Conservation (phyloP, 2,113 vertebrate genomes). For the Centropus unirufus region DNA sequence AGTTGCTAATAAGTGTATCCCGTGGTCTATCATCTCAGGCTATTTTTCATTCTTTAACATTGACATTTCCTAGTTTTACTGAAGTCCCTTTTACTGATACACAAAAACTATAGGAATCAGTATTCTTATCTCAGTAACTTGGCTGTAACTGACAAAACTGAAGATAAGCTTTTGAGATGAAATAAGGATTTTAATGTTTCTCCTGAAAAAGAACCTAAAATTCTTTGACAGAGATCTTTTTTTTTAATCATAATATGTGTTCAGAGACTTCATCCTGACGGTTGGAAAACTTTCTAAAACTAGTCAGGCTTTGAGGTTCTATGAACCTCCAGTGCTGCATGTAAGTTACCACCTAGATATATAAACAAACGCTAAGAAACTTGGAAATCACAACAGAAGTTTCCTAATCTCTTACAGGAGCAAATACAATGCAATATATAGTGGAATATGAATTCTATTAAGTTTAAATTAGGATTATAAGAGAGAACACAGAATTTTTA, state of each 20-base stretch:
- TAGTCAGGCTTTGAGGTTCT: accelerated
- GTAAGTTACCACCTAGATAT: not conserved
- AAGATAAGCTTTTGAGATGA: not conserved
- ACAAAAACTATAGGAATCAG: not conserved
- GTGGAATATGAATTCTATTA: not conserved
- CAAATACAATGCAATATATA: not conserved
- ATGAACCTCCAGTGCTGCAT: not conserved
- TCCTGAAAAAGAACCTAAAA: not conserved
- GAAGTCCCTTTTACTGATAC: not conserved
- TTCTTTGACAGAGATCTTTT: not conserved
- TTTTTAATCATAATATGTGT: not conserved
- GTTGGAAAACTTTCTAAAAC: not conserved
- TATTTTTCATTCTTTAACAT: not conserved
- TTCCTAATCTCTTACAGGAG: not conserved
- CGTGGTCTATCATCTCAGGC: not conserved
- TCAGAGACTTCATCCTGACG: not conserved
- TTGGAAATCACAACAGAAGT: not conserved
- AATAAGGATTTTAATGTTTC: not conserved
- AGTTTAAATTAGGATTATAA: not conserved
- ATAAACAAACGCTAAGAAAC: not conserved
- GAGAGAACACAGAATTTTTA: not conserved
- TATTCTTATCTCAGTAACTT: not conserved
- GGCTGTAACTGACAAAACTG: not conserved
- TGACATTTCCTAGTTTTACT: not conserved
- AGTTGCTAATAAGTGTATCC: not conserved